Evolutionary conservation across 2,888 invertebrate species (phyloP), one percentile per base, ranked within the genome.

Genomic region (Nasonia oneida): DNA sequence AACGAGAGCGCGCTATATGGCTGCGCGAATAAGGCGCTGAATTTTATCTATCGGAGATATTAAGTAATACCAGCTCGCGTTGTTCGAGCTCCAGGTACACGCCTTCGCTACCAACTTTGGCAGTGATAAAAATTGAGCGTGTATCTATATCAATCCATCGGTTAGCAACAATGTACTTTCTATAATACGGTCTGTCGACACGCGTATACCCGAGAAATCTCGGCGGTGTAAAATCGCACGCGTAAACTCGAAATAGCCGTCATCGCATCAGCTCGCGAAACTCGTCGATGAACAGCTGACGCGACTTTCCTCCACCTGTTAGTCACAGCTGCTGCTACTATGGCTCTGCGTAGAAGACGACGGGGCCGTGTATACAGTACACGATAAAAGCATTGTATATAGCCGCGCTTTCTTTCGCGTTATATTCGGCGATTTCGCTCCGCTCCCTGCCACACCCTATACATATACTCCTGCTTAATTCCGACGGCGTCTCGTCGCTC

Each of bases 391-490:
- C n/a, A 12, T 12, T 67, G 6, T 64, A 70, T 29, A 64, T 29
- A 64, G 3, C 14, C 12, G 39, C 33, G 42, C 82, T 83, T 77
- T 83, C 71, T 77, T 77, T 77, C 47, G 42, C 53, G 12, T 47
- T 47, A 47, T 84, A 61, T 61, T 67, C 47, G 50, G 73, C 64
- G 33, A 88, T 89, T 88, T 89, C 87, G 86, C 84, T 84, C 85
- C 85, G 64, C 85, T 85, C 85, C 81, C 81, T 86, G 83, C 89
- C 89, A 87, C 89, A 88, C 88, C 89, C 86, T 87, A 74, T 57
- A 33, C 23, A 14, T 3, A 3, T 37, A 8, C 6, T 37, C 39
- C 71, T 61, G 88, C 80, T 88, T 85, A 87, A 89, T 88, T 85
- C 84, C 89, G 78, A 87, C 74, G 81, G 80, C 81, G 79, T 88